phyloP scores from a whole-genome alignment of 1,140 invertebrate genomes.

The Limonius californicus region DNA sequence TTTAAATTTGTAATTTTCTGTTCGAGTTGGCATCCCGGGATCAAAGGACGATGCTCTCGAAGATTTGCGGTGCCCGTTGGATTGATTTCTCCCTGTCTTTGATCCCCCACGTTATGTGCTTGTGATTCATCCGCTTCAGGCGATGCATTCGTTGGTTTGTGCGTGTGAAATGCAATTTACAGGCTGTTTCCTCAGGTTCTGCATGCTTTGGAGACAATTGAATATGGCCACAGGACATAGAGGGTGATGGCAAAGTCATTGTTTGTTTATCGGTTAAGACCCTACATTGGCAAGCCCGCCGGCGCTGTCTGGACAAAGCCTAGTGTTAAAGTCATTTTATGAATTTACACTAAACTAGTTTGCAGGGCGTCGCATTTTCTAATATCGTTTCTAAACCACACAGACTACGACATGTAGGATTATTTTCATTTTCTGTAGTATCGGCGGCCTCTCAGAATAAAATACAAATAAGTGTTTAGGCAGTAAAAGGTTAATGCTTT shows the following conservation, averaged over 20 bases:
- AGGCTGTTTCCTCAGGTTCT: not conserved
- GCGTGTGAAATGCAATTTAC: slow-evolving; percentile 1
- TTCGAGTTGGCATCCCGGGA: not conserved
- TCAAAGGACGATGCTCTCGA: not conserved
- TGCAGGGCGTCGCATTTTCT: no score
- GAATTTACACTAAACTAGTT: no score
- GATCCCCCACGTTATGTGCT: not conserved
- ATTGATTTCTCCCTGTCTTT: not conserved
- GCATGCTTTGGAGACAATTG: not conserved
- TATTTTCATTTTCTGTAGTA: no score
- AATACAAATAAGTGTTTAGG: no score
- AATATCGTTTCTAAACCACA: no score
- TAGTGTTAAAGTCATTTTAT: no score
- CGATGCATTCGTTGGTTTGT: not conserved
- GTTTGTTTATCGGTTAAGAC: not conserved
- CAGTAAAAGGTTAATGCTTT: no score
- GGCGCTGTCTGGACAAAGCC: no score
- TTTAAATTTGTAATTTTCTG: not conserved
- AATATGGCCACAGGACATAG: not conserved
- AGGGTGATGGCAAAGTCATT: not conserved
- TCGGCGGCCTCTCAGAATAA: no score
- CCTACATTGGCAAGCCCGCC: no score
- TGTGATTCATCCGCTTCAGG: not conserved
- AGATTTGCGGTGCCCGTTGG: not conserved
- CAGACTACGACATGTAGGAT: no score